A percentile compares a stretch with the other conserved stretches of the same genome.
Evolutionary conservation across 2,113 vertebrate species (phyloP).

Genomic region (Lanius collurio): DNA sequence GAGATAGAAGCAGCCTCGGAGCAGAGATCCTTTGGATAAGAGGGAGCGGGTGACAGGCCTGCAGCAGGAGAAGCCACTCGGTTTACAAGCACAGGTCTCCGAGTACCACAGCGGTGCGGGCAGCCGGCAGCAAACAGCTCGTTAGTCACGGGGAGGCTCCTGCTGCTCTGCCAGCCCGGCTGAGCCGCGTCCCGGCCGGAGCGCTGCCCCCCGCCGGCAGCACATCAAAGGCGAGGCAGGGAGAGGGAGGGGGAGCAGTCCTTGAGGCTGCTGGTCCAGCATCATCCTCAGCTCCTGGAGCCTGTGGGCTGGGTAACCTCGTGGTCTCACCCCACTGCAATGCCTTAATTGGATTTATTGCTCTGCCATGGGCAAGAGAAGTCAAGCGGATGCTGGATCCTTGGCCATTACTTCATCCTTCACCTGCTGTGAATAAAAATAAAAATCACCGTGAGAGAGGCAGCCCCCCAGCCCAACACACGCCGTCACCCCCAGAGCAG

Average conservation of each 20-base stretch:
- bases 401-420: not conserved
- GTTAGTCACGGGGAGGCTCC: not conserved
- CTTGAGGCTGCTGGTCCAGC: not conserved
- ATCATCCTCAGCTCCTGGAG: not conserved
- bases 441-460: not conserved
- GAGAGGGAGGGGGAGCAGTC: not conserved
- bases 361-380: not conserved
- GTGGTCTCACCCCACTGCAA: accelerated
- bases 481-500: not conserved
- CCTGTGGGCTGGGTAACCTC: accelerated
- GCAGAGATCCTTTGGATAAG: not conserved
- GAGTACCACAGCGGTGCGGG: accelerated
- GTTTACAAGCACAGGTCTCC: not conserved
- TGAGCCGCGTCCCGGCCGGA: not conserved
- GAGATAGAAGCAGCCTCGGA: accelerated
- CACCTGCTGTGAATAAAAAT: not conserved
- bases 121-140: not conserved
- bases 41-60: accelerated
- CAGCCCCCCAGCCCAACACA: not conserved
- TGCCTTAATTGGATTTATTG: not conserved
- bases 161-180: not conserved
- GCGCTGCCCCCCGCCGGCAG: accelerated
- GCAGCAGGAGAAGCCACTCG: accelerated
- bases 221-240: not conserved
- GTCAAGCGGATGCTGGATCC: not conserved